A percentile compares a stretch with the other conserved stretches of the same genome.
phyloP scores from a whole-genome alignment of 2,113 vertebrate genomes.

The Grantiella picta region DNA sequence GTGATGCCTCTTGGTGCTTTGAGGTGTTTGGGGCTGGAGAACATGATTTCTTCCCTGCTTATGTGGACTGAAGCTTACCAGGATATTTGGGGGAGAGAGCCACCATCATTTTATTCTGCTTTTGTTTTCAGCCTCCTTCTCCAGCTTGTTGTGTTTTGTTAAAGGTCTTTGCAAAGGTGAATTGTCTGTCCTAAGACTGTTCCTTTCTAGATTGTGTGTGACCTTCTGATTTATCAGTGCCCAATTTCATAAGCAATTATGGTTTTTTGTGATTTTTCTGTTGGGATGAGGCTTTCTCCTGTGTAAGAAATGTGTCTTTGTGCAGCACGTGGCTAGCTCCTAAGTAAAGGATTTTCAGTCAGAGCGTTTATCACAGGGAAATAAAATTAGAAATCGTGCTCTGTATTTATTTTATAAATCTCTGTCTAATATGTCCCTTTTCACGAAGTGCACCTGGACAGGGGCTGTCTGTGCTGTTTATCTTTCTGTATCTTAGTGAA shows the following conservation, averaged over 20 bases:
- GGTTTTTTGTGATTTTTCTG: background rate
- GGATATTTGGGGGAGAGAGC: background rate
- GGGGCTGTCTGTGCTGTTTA: background rate
- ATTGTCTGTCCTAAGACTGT: background rate
- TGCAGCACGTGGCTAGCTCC: background rate
- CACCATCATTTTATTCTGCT: background rate
- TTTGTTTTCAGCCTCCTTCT: background rate
- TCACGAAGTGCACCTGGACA: background rate
- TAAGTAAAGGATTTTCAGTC: background rate
- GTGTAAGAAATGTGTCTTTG: background rate
- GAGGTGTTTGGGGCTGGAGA: background rate
- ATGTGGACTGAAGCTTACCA: background rate
- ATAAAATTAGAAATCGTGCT: background rate
- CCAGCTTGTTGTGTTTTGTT: background rate
- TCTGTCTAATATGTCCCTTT: background rate
- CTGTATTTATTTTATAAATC: background rate
- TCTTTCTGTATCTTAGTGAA: too few species aligned
- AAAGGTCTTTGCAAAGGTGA: background rate
- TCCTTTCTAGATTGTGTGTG: background rate
- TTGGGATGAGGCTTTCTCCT: background rate
- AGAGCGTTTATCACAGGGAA: background rate
- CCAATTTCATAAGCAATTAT: background rate
- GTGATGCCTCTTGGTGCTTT: background rate
- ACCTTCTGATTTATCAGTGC: background rate
- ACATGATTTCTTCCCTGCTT: rapidly evolving